phyloP scores from a whole-genome alignment of 1,140 invertebrate species.

The Scaptomyza graminum region DNA sequence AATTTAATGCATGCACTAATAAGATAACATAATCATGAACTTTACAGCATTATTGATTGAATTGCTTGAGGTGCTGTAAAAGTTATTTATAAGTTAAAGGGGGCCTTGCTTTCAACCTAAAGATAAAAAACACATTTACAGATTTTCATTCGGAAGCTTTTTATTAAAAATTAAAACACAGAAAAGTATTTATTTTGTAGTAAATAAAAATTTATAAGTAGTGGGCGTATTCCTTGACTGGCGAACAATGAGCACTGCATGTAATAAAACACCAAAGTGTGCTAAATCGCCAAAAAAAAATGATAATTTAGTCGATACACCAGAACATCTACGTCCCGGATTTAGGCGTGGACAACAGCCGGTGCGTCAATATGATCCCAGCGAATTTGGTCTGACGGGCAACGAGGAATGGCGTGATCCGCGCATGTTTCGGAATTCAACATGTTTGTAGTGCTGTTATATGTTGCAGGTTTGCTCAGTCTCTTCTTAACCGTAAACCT shows the following conservation, averaged over 20 bases:
- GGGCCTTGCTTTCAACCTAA: not conserved
- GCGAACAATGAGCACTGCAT: constrained; percentile 4
- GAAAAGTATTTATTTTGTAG: constrained; percentile 13
- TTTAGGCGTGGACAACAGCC: constrained; percentile 23
- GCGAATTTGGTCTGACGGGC: constrained; percentile 44
- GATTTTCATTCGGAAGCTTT: constrained; percentile 13
- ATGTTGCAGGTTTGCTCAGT: not conserved
- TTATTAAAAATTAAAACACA: not conserved
- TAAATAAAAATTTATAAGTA: constrained; percentile 13
- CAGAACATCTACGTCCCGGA: constrained; percentile 45
- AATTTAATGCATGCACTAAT: not conserved
- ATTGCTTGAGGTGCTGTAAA: not conserved
- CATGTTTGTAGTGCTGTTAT: constrained; percentile 30
- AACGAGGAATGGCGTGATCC: constrained; percentile 58
- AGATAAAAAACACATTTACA: not conserved
- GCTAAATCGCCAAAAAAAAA: constrained; percentile 6
- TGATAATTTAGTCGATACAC: constrained; percentile 39
- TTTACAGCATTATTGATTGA: too few relatives aligned
- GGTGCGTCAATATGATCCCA: constrained; percentile 40
- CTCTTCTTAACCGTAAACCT: too few relatives aligned
- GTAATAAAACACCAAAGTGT: not conserved
- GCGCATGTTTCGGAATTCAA: constrained; percentile 41
- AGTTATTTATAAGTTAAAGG: not conserved
- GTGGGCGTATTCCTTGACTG: not conserved
- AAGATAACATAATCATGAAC: not conserved